Percentiles rank a stretch among this genome's conserved stretches.
phyloP scores from a whole-genome alignment of 2,888 invertebrate genomes.

The Charanyca ferruginea region DNA sequence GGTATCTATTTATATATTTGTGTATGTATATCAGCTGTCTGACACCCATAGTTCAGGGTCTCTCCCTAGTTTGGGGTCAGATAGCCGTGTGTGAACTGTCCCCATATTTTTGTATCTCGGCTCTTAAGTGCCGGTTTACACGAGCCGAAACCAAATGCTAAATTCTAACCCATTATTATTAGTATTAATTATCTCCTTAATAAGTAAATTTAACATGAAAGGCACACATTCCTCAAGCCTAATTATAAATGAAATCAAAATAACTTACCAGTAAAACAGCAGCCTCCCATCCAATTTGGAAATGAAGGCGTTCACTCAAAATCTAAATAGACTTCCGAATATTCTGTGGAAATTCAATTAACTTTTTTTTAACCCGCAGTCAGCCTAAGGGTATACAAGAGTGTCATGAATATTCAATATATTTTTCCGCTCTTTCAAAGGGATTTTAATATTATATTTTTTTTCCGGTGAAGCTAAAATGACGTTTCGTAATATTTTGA shows the following conservation, averaged over 20 bases:
- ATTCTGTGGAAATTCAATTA: constrained; percentile 70
- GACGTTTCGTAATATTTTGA: constrained; percentile 62
- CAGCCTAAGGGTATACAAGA: constrained; percentile 58
- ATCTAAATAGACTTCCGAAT: constrained; percentile 63
- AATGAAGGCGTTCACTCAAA: constrained; percentile 52
- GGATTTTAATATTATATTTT: constrained; percentile 60
- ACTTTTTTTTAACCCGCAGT: constrained; percentile 61
- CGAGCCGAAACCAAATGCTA: too few species aligned
- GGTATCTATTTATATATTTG: too few species aligned
- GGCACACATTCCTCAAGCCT: neutral
- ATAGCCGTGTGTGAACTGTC: too few species aligned
- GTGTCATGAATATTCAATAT: constrained; percentile 70
- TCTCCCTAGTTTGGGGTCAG: too few species aligned
- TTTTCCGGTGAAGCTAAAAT: constrained; percentile 55
- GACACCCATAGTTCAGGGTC: too few species aligned
- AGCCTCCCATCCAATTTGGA: constrained; percentile 26
- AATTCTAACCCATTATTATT: too few species aligned
- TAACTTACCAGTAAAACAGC: constrained; percentile 2
- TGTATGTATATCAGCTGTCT: too few species aligned
- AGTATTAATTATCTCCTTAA: too few species aligned
- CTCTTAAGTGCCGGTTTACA: too few species aligned
- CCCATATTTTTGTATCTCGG: too few species aligned
- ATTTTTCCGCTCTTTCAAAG: constrained; percentile 62
- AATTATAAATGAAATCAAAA: constrained; percentile 3
- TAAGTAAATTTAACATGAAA: neutral